Evolutionary conservation across 2,888 invertebrate species (phyloP).

Genomic region (Papilio gigon): DNA sequence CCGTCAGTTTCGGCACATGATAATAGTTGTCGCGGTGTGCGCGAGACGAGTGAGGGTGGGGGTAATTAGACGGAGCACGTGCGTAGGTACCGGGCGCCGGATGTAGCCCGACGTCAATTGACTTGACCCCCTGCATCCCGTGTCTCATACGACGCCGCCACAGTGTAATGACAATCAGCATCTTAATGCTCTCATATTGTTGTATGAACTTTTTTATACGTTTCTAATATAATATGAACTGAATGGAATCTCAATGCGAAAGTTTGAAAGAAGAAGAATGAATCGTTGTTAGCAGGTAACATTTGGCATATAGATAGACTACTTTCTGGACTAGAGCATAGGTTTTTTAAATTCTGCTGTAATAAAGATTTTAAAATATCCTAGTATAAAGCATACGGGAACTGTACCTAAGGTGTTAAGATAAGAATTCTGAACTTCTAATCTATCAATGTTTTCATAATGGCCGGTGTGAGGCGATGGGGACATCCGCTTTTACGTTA

Average conservation of each 20-base stretch:
- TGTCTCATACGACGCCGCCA: conserved; percentile 53
- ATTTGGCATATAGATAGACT: too few species aligned
- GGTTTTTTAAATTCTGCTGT: too few species aligned
- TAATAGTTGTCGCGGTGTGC: background rate
- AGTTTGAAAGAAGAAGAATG: too few species aligned
- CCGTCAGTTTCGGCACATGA: background rate
- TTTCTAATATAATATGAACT: background rate
- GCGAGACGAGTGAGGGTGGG: background rate
- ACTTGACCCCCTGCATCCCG: conserved; percentile 79
- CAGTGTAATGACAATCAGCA: conserved; percentile 20
- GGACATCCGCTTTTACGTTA: conserved; percentile 18
- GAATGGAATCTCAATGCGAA: background rate
- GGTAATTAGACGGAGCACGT: conserved; percentile 38
- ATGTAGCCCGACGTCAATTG: conserved; percentile 77
- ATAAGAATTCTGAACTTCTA: background rate
- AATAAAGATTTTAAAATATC: background rate
- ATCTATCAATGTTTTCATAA: conserved; percentile 1
- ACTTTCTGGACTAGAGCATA: too few species aligned
- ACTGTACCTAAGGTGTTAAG: background rate
- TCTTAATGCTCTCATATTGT: conserved; percentile 5
- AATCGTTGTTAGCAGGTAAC: too few species aligned
- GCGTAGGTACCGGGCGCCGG: conserved; percentile 63
- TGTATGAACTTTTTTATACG: background rate
- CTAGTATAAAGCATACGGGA: background rate
- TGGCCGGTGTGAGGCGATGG: conserved; percentile 18